These are phyloP conservation scores for Cyaniris semiargus DNA, from an alignment of 2,888 invertebrate genomes.

Conservation along the genomic window DNA sequence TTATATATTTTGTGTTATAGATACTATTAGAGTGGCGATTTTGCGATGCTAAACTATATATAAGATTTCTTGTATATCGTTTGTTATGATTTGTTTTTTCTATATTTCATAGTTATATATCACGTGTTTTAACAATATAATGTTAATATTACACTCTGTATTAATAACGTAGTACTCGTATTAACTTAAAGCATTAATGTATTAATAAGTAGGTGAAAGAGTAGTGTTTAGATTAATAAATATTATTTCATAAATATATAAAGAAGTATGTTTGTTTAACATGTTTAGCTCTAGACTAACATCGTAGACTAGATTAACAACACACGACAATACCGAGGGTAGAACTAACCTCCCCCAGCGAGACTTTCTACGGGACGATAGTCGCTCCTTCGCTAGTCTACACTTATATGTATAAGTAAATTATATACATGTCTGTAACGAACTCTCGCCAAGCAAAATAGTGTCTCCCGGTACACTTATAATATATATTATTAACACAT, in stretches of 20 bases:
- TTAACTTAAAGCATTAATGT: conserved; percentile 76
- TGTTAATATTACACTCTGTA: conserved; percentile 53
- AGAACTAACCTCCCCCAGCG: conserved; percentile 72
- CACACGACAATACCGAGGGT: conserved; percentile 57
- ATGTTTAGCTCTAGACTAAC: conserved; percentile 80
- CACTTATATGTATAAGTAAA: conserved; percentile 37
- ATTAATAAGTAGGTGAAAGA: conserved; percentile 71
- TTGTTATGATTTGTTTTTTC: conserved; percentile 61
- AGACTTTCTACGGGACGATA: conserved; percentile 51
- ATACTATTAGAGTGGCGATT: conserved; percentile 38
- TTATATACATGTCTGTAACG: conserved; percentile 53
- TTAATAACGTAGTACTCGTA: conserved; percentile 63
- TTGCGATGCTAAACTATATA: conserved; percentile 12
- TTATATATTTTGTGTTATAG: conserved; percentile 39
- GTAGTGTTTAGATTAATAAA: conserved; percentile 78
- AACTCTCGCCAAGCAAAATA: conserved; percentile 77
- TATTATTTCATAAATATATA: conserved; percentile 75
- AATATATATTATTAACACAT: conserved; percentile 49
- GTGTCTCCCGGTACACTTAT: conserved; percentile 74
- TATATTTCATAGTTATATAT: conserved; percentile 54
- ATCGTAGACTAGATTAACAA: conserved; percentile 77
- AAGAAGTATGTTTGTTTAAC: conserved; percentile 80
- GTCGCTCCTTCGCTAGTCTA: conserved; percentile 1
- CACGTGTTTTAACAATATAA: conserved; percentile 58
- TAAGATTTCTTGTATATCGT: conserved; percentile 51